These are phyloP conservation scores for Anthophora plumipes DNA, from an alignment of 2,888 invertebrate species.

Conservation along the genomic window DNA sequence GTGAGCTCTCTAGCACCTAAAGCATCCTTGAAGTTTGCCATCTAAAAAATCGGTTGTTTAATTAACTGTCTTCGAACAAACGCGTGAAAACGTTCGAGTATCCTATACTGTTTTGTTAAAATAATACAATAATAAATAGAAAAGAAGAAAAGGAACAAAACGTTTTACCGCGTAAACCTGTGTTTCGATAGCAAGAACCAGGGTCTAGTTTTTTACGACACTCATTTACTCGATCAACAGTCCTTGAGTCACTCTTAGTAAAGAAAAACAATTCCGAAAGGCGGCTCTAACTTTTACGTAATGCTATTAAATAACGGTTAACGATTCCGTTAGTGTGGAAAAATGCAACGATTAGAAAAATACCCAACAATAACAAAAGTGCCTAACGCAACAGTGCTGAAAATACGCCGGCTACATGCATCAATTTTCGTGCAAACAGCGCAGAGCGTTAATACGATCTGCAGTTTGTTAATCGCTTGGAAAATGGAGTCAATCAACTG, in stretches of 20 bases:
- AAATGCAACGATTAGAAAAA: constrained; percentile 17
- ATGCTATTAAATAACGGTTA: constrained; percentile 29
- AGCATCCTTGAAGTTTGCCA: constrained; percentile 87
- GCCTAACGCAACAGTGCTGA: no score
- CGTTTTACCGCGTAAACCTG: no score
- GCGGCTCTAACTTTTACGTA: constrained; percentile 28
- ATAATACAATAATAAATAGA: no score
- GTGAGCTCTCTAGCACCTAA: constrained; percentile 90
- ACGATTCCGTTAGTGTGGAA: constrained; percentile 38
- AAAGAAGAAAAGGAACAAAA: no score
- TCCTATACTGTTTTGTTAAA: constrained; percentile 3
- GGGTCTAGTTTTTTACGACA: constrained; percentile 31
- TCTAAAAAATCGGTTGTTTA: constrained; percentile 74
- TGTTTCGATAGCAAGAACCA: constrained; percentile 35
- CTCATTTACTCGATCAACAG: constrained; percentile 11
- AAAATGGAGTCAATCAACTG: constrained; percentile 66
- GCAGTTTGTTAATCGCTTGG: constrained; percentile 65
- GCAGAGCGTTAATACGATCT: neutral
- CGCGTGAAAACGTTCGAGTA: neutral
- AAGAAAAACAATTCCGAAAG: constrained; percentile 45
- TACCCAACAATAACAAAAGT: no score
- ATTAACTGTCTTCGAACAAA: constrained; percentile 5
- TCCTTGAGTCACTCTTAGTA: constrained; percentile 47
- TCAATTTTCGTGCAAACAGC: neutral
- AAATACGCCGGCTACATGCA: no score